phyloP scores from a whole-genome alignment of 2,113 vertebrate species.

The Neotoma lepida region DNA sequence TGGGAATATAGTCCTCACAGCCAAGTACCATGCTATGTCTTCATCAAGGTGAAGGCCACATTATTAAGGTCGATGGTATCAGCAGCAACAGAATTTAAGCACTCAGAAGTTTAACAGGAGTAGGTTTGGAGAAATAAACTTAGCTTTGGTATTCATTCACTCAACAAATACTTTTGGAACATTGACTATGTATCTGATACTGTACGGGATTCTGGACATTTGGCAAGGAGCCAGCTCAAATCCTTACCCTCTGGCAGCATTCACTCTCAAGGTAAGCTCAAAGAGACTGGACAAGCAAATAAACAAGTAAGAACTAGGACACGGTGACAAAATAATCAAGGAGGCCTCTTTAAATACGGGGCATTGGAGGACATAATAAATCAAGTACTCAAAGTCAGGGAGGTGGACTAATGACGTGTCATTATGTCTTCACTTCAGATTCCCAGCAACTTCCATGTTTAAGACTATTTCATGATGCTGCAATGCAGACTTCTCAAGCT shows the following conservation, averaged over 20 bases:
- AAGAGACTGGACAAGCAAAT: not conserved
- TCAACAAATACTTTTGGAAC: constrained; percentile 32
- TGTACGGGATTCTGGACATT: not conserved
- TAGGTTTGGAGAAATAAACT: not conserved
- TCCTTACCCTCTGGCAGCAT: not conserved
- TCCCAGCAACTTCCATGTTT: not conserved
- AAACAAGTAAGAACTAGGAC: not conserved
- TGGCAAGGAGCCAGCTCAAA: not conserved
- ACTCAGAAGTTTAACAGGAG: not conserved
- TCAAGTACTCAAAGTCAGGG: not conserved
- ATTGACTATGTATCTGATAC: not conserved
- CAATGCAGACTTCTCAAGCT: not conserved
- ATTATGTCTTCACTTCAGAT: not conserved
- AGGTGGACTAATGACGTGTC: not conserved
- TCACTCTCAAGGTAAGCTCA: not conserved
- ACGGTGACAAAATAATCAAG: not conserved
- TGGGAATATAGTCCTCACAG: not conserved
- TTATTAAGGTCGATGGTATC: not conserved
- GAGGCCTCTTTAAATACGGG: not conserved
- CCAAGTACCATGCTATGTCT: not conserved
- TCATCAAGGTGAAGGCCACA: constrained; percentile 4
- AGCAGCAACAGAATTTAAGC: constrained; percentile 1
- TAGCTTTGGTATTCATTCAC: not conserved
- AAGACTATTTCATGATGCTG: constrained; percentile 2
- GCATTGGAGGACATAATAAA: not conserved